A percentile compares a stretch with the other conserved stretches of the same genome.
Evolutionary conservation across 2,888 invertebrate species (phyloP).

Genomic region (Sceliomorpha sp.): DNA sequence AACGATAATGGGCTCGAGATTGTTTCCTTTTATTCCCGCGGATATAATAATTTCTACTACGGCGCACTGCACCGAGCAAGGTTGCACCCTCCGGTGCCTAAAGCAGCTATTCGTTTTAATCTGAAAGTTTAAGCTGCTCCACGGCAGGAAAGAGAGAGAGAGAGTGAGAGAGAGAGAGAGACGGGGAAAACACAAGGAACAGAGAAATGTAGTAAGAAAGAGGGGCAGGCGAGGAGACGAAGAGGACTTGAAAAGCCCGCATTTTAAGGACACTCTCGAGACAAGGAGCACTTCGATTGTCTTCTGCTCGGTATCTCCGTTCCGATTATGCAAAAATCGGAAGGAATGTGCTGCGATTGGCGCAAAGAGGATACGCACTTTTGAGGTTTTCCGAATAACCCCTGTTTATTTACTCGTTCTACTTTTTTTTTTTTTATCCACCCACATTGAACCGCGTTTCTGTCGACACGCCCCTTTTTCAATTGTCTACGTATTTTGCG

Average conservation of each 20-base stretch:
- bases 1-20: slow-evolving; percentile 69
- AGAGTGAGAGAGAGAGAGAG: slow-evolving; percentile 50
- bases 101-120: slow-evolving; percentile 69
- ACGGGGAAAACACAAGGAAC: slow-evolving; percentile 6
- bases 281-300: slow-evolving; percentile 25
- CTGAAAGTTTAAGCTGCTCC: slow-evolving; percentile 66
- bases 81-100: slow-evolving; percentile 46
- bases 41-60: slow-evolving; percentile 65
- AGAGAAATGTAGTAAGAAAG: slow-evolving; percentile 49
- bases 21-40: slow-evolving; percentile 70
- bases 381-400: too few species aligned
- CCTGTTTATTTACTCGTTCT: too few species aligned
- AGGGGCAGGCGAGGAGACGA: slow-evolving; percentile 14
- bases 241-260: slow-evolving; percentile 57
- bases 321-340: background rate
- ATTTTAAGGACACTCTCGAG: slow-evolving; percentile 51
- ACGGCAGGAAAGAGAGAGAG: too few species aligned
- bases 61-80: slow-evolving; percentile 31
- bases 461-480: too few species aligned
- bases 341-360: slow-evolving; percentile 13
- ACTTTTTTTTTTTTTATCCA: too few species aligned
- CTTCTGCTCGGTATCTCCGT: slow-evolving; percentile 7
- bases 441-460: too few species aligned
- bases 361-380: slow-evolving; percentile 16
- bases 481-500: too few species aligned